Conservation (phyloP, 2,797 vertebrate species). For the Oryzias sinensis region DNA sequence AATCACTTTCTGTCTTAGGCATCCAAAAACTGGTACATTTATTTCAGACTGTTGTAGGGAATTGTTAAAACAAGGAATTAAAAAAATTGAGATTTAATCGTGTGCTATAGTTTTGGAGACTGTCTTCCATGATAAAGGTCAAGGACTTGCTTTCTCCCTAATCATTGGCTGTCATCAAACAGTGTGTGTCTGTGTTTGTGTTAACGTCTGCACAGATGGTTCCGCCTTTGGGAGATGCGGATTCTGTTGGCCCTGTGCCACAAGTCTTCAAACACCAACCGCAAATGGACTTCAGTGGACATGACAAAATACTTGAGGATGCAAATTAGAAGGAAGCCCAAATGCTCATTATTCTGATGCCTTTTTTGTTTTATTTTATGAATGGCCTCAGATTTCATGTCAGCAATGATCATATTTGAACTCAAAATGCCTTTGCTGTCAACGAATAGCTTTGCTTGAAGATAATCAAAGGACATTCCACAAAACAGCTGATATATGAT, state of each 20-base stretch:
- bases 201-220: constrained; percentile 48
- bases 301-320: constrained; percentile 29
- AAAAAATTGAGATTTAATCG: background rate
- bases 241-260: constrained; percentile 30
- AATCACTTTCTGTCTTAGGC: no score
- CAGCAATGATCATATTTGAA: no score
- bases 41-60: no score
- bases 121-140: constrained; percentile 4
- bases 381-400: no score
- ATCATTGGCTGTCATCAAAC: constrained; percentile 13
- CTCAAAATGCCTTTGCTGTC: no score
- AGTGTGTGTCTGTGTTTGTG: constrained; percentile 8
- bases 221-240: constrained; percentile 22
- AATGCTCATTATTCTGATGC: background rate
- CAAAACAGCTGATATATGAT: background rate
- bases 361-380: no score
- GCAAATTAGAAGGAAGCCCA: constrained; percentile 21
- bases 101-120: background rate
- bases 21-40: no score
- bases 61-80: no score
- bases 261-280: constrained; percentile 45
- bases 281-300: constrained; percentile 9
- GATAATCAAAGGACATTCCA: no score
- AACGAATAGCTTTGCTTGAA: no score
- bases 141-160: constrained; percentile 10